Evolutionary conservation across 2,113 vertebrate genomes (phyloP).

Genomic region (Odocoileus virginianus): DNA sequence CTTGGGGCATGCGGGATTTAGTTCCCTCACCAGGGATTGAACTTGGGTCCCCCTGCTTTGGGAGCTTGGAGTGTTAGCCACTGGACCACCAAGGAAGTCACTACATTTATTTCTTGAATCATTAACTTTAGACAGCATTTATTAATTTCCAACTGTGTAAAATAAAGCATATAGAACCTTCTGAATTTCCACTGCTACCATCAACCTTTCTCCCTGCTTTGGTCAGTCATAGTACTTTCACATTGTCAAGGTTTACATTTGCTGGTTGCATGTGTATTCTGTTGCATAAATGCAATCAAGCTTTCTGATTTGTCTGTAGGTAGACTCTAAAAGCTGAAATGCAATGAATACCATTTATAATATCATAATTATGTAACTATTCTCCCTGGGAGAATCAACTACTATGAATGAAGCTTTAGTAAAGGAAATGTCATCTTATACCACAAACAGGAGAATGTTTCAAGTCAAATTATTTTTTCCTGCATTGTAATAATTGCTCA

Average conservation of each 20-base stretch:
- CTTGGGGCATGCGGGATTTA: neutral
- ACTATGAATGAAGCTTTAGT: neutral
- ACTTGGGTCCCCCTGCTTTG: neutral
- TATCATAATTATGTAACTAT: neutral
- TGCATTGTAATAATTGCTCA: neutral
- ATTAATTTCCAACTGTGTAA: neutral
- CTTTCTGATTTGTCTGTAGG: neutral
- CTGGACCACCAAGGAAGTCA: neutral
- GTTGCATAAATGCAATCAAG: neutral
- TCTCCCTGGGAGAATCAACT: neutral
- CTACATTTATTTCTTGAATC: neutral
- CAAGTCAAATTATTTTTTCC: neutral
- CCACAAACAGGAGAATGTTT: neutral
- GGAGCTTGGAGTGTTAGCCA: neutral
- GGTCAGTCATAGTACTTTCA: neutral
- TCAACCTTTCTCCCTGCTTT: neutral
- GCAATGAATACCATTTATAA: neutral
- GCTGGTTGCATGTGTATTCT: neutral
- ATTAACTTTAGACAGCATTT: neutral
- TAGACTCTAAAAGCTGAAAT: constrained; percentile 13
- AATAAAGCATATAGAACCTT: neutral
- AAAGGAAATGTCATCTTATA: neutral
- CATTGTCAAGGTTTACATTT: neutral
- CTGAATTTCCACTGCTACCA: neutral
- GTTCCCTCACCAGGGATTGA: neutral